Evolutionary conservation across 2,797 vertebrate species (phyloP), one percentile per base, ranked within the genome.

Genomic region (Epinephelus coioides): DNA sequence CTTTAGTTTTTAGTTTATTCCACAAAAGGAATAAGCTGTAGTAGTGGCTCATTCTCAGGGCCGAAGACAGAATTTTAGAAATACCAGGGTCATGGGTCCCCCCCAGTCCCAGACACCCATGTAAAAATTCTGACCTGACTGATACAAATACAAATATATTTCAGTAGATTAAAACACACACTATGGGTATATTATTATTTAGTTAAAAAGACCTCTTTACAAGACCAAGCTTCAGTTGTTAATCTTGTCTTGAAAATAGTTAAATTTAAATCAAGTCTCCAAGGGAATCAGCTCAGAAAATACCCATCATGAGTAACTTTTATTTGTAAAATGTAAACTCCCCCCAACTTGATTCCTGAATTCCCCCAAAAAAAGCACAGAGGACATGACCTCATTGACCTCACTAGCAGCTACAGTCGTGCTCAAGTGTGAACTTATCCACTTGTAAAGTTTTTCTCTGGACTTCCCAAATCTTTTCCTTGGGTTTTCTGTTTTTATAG

Each of bases 321-420:
- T 53, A 17, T 62, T 61, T 67, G 4, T 34, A 47, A 17, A 50
- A n/a, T 15, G 13, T 50, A 46, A 74, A 70, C 3, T 76, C 40
- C 60, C 66, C 11, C 17, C 0, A 8, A 55, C 13, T 75, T 75
- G 8, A 38, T 56, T 82, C 71, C 59, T 0, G 3, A 80, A 76
- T 76, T 82, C 38, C 73, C 76, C 68, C 50, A 3, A 7, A 3
- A 7, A 57, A 68, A 77, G 66, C 18, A 25, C 47, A 62, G 49
- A 59, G 0, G 62, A 77, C 23, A 30, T 63, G 38, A 62, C 65
- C 23, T 57, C 19, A 56, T 19, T 51, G 51, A 56, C 43, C 10
- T 75, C 47, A 63, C 44, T 3, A 55, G 17, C 8, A 18, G 49
- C 12, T 25, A 27, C 57, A 47, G 3, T 10, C 11, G 14, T 25